A percentile compares a stretch with the other conserved stretches of the same genome.
Conservation (phyloP, 2,113 vertebrate species). For the Hydrolagus affinis region DNA sequence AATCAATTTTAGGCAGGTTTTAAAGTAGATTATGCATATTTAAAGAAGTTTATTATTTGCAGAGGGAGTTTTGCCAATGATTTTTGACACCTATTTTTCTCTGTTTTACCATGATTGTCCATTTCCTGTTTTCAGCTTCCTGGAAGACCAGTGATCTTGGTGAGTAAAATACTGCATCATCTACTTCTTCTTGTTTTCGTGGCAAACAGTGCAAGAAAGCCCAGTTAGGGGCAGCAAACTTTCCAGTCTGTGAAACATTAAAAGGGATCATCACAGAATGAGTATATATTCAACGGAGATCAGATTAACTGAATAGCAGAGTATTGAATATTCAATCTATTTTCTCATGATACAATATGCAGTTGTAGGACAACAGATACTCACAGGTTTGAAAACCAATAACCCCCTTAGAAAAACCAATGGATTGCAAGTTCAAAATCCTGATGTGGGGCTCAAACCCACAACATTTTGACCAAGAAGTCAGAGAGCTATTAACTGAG, state of each 20-base stretch:
- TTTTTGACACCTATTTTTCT: neutral
- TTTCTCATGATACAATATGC: too few relatives aligned
- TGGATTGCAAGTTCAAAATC: too few relatives aligned
- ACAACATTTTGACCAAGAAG: too few relatives aligned
- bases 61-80: neutral
- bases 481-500: too few relatives aligned
- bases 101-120: conserved; percentile 78
- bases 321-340: too few relatives aligned
- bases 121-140: conserved; percentile 89
- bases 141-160: conserved; percentile 73
- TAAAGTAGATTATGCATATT: neutral
- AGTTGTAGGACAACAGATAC: too few relatives aligned
- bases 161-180: conserved; percentile 87
- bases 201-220: conserved; percentile 87
- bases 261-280: neutral
- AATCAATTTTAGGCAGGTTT: neutral
- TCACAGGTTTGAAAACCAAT: too few relatives aligned
- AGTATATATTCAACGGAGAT: neutral
- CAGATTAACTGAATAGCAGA: too few relatives aligned
- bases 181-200: conserved; percentile 79
- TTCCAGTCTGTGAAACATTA: conserved; percentile 59
- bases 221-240: conserved; percentile 76
- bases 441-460: too few relatives aligned
- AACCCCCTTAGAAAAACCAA: too few relatives aligned
- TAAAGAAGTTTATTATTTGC: neutral